These are phyloP conservation scores for Drosophila bipectinata DNA, from an alignment of 1,140 invertebrate species.

Conservation along the genomic window DNA sequence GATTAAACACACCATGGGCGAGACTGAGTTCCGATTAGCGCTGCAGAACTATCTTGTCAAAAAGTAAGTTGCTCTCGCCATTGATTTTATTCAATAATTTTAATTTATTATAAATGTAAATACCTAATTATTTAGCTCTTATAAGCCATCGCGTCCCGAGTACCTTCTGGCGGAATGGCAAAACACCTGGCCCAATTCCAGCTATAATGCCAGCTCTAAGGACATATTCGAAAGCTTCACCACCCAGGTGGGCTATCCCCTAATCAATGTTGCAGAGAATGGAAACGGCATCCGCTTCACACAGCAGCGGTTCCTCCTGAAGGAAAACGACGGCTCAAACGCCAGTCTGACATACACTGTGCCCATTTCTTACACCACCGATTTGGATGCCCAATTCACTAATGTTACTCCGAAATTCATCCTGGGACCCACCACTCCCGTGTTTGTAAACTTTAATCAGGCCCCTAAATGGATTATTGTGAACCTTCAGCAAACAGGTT, in stretches of 20 bases:
- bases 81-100: not conserved
- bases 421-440: constrained; percentile 19
- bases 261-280: constrained; percentile 84
- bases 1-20: constrained; percentile 89
- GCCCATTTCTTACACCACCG: constrained; percentile 86
- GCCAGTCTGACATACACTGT: constrained; percentile 85
- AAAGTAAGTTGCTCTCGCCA: constrained; percentile 80
- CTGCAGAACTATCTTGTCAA: constrained; percentile 85
- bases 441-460: not conserved
- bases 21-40: constrained; percentile 86
- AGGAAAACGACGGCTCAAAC: constrained; percentile 68
- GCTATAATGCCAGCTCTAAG: constrained; percentile 41
- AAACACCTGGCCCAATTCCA: constrained; percentile 69
- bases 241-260: constrained; percentile 89
- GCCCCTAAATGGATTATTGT: constrained; percentile 87
- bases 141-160: constrained; percentile 85
- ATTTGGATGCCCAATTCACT: constrained; percentile 83
- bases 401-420: constrained; percentile 85
- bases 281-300: constrained; percentile 49
- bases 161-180: constrained; percentile 87
- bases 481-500: constrained; percentile 89
- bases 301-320: constrained; percentile 86
- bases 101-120: not conserved
- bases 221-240: constrained; percentile 89
- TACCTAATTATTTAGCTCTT: constrained; percentile 18